Base-by-base conservation (phyloP, 2,797 vertebrate species). In the Babyrousa celebensis region DNA sequence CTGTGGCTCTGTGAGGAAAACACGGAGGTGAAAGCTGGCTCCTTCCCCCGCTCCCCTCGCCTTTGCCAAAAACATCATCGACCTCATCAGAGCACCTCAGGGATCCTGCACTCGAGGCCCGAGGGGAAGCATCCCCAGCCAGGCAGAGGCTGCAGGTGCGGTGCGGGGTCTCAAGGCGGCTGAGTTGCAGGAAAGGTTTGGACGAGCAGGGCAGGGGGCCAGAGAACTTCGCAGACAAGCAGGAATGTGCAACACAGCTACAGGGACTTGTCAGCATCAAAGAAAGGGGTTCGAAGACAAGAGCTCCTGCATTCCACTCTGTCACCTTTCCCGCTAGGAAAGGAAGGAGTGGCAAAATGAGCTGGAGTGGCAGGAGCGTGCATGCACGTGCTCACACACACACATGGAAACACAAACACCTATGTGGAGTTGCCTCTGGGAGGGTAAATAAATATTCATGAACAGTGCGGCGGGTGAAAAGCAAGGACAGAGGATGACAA, bases 401-500 rank as follows among this genome's bases (percentile, higher is more conserved):
- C 10, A 32, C 23, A 32, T 63, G 27, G 14, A 16, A 9, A 20
- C 5, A 40, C 74, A 63, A 3, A 60, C 0, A 96, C 91, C 97
- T 75, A 84, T 27, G 95, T 43, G 78, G 52, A 93, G 91, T 97
- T 98, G 97, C 98, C 98, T 98, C 94, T 94, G 87, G 95, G 96
- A 98, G 96, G 62, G 65, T 75, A 89, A 97, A 98, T 98, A 98
- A 98, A 98, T 98, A 98, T 98, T 98, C 97, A 98, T 97, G 96
- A 98, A 97, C 92, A 97, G 74, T 97, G 98, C 93, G 9, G 89
- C 95, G 94, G 97, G 96, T 98, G 97, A 98, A 97, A 98, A 98
- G 97, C 98, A 98, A 98, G 98, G 98, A 98, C 97, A 98, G 97
- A 98, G 96, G 96, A 97, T 98, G 98, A 98, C 97, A 98, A 98